These are phyloP conservation scores for Virgularia gustaviana DNA, from an alignment of 92 coral and sea anemone species.

Conservation along the genomic window DNA sequence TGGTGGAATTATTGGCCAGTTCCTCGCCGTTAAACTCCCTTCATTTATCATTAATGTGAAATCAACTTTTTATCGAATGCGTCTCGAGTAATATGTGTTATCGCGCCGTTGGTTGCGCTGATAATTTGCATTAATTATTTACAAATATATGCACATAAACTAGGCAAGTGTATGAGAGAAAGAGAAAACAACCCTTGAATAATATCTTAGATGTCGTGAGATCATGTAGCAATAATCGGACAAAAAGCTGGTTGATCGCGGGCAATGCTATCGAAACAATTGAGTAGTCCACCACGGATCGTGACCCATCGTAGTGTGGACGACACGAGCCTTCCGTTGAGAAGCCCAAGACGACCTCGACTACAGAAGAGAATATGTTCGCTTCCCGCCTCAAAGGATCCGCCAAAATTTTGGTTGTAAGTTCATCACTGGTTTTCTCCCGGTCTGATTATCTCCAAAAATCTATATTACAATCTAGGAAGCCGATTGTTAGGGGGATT, in stretches of 20 bases:
- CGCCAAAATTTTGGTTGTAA: constrained; percentile 28
- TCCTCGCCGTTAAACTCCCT: too few relatives aligned
- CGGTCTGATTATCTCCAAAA: background rate
- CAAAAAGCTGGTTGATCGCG: background rate
- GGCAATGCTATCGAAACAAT: constrained; percentile 19
- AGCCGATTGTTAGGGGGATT: too few relatives aligned
- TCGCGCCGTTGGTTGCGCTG: background rate
- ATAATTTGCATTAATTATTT: background rate
- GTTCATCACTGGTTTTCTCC: too few relatives aligned
- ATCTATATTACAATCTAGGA: too few relatives aligned
- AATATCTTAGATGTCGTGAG: too few relatives aligned
- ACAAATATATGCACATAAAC: background rate
- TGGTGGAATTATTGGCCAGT: too few relatives aligned
- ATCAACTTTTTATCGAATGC: too few relatives aligned
- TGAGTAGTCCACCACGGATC: constrained; percentile 11
- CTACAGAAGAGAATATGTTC: constrained; percentile 13
- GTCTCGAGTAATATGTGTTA: too few relatives aligned
- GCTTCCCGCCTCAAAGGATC: constrained; percentile 10
- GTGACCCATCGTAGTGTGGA: background rate
- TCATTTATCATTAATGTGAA: constrained; percentile 1
- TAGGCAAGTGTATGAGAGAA: background rate
- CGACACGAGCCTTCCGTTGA: too few relatives aligned
- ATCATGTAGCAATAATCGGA: too few relatives aligned
- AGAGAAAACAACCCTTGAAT: too few relatives aligned
- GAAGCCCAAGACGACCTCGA: too few relatives aligned